Conservation (phyloP, 2,888 invertebrate genomes). For the Dexiosoma caninum region DNA sequence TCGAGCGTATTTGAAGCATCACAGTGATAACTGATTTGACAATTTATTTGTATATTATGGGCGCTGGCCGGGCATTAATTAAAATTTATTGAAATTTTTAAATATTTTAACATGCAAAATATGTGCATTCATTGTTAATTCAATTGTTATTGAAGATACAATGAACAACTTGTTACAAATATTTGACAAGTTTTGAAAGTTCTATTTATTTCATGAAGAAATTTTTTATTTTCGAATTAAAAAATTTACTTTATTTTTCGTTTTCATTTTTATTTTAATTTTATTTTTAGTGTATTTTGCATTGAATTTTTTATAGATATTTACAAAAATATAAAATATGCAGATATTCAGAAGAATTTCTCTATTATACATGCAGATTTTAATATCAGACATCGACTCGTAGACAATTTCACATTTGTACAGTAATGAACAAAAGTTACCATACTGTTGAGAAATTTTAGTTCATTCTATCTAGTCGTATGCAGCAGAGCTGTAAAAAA, state of each 20-base stretch:
- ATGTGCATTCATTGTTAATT: too few relatives aligned
- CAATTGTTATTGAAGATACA: too few relatives aligned
- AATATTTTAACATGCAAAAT: too few relatives aligned
- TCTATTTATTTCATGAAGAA: not conserved
- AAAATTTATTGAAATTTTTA: too few relatives aligned
- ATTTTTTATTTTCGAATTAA: not conserved
- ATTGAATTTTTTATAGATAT: not conserved
- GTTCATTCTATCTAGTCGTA: not conserved
- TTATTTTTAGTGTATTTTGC: not conserved
- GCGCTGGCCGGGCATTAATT: too few relatives aligned
- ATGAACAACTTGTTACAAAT: too few relatives aligned
- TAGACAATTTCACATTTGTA: not conserved
- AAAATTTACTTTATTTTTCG: not conserved
- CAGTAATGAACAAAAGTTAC: not conserved
- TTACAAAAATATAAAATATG: not conserved
- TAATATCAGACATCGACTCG: too few relatives aligned
- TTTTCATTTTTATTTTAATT: too few relatives aligned
- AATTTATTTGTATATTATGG: too few relatives aligned
- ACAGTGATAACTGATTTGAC: too few relatives aligned
- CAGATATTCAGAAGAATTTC: not conserved
- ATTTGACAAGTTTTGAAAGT: not conserved
- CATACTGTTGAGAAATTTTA: not conserved
- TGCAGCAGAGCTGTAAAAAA: too few relatives aligned
- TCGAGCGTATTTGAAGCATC: too few relatives aligned
- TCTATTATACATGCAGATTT: not conserved